Base-by-base conservation (phyloP, 2,113 vertebrate genomes). In the Emberiza fucata region DNA sequence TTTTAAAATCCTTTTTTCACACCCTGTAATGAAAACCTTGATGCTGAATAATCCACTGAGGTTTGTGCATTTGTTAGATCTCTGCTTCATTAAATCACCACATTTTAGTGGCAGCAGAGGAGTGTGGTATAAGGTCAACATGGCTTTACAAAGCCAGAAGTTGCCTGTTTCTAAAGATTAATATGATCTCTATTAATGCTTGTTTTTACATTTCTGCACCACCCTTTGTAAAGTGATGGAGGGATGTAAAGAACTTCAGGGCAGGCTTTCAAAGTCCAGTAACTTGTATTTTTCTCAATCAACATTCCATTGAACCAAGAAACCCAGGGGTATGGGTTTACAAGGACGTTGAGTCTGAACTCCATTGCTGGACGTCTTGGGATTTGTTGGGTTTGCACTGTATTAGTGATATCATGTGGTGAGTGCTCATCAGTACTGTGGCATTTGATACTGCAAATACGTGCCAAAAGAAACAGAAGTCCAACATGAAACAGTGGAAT, bases 51-150 rank as follows among this genome's bases (percentile, higher is more conserved):
- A 97, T 96, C 95, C 86, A 91, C 78, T 4, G 45, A 94, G 76
- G 90, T 61, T 94, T 91, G 51, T 1, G 8, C 65, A 76, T 96
- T 94, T 95, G 90, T 97, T 96, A 97, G 92, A 96, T 96, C 87
- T 96, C 82, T 53, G 85, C 90, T 97, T 98, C 97, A 94, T 94
- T 96, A 96, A 97, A 97, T 97, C 96, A 97, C 94, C 75, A 97
- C 95, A 97, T 95, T 97, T 97, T 96, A 84, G 86, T 97, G 96
- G 95, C 95, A 97, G 85, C 76, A 81, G 57, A 94, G 53, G 80
- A 95, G 89, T 35, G 70, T 47, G 71, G 94, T 93, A 97, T 96
- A 98, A 97, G 95, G 90, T 97, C 96, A 97, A 92, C 79, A 59
- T 76, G 79, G 69, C 77, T 96, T 95, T 96, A 82, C 95, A 96